A percentile compares a stretch with the other conserved stretches of the same genome.
These are phyloP conservation scores for Platichthys flesus DNA, from an alignment of 2,113 vertebrate species.

Conservation along the genomic window DNA sequence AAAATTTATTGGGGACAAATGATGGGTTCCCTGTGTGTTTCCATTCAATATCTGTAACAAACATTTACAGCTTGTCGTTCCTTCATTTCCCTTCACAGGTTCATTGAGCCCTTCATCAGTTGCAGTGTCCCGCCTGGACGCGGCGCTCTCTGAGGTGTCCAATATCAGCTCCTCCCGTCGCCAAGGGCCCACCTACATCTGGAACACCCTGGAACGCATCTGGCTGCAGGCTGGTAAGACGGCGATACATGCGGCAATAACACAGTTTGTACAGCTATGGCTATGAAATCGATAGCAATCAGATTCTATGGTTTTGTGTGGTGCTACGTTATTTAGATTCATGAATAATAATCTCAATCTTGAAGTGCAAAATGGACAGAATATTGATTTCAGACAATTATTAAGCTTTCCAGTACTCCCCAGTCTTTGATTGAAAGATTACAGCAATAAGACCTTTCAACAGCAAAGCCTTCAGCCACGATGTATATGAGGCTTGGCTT, in stretches of 20 bases:
- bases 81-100: slow-evolving; percentile 74
- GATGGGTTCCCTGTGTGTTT: background rate
- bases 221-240: slow-evolving; percentile 96
- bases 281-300: background rate
- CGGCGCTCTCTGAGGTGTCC: slow-evolving; percentile 93
- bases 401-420: background rate
- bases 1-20: background rate
- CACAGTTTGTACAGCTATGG: background rate
- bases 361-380: background rate
- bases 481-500: too few relatives aligned
- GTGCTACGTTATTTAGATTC: background rate
- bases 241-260: background rate
- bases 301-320: background rate
- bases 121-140: slow-evolving; percentile 92
- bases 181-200: slow-evolving; percentile 92
- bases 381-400: background rate
- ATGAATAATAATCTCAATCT: background rate
- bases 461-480: too few relatives aligned
- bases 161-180: slow-evolving; percentile 86
- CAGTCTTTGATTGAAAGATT: too few relatives aligned
- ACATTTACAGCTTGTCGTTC: background rate
- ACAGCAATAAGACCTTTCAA: too few relatives aligned
- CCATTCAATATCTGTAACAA: background rate
- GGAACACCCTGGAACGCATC: slow-evolving; percentile 93
- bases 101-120: slow-evolving; percentile 90